These are phyloP conservation scores for Eupithecia dodoneata DNA, from an alignment of 2,888 invertebrate species.

Conservation along the genomic window DNA sequence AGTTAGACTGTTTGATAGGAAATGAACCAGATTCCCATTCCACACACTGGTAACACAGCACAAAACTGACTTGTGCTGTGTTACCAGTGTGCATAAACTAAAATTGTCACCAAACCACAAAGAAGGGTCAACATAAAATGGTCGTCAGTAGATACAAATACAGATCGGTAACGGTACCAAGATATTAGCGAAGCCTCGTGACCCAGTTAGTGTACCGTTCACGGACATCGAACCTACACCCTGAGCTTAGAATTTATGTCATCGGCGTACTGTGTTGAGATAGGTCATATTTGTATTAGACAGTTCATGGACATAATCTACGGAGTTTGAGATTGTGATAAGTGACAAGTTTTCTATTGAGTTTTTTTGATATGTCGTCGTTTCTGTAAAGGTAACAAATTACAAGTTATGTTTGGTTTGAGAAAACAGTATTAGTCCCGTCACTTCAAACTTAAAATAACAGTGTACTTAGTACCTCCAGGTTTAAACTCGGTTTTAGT, in stretches of 20 bases:
- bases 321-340: background rate
- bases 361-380: background rate
- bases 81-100: background rate
- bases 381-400: background rate
- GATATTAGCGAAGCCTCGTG: constrained; percentile 82
- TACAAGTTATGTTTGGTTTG: background rate
- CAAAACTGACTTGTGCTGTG: background rate
- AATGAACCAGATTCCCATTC: background rate
- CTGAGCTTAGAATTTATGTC: constrained; percentile 52
- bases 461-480: too few species aligned
- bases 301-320: background rate
- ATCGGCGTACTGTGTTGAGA: constrained; percentile 45
- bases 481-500: background rate
- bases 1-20: background rate
- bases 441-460: background rate
- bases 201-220: constrained; percentile 78
- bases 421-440: background rate
- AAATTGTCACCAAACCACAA: background rate
- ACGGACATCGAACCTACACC: constrained; percentile 71
- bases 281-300: constrained; percentile 35
- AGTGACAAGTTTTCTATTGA: background rate
- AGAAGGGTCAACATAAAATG: constrained; percentile 49
- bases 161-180: constrained; percentile 73
- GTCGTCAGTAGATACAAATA: constrained; percentile 58
- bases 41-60: too few species aligned